Evolutionary conservation across 1,140 invertebrate species (phyloP).

Genomic region (Daktulosphaira vitifoliae): DNA sequence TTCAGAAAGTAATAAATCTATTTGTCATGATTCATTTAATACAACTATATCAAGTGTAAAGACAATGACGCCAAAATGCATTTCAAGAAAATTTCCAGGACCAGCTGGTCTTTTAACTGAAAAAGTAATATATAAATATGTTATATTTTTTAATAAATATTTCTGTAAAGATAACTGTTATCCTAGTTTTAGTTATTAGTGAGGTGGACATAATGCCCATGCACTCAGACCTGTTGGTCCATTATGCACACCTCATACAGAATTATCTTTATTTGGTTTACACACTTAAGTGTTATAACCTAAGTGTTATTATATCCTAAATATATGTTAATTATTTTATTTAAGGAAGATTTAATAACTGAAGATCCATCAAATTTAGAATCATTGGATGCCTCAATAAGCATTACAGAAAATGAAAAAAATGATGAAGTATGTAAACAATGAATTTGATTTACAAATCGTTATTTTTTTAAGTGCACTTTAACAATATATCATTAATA

Average conservation of each 20-base stretch:
- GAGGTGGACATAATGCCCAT: no score
- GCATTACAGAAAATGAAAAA: slow-evolving; percentile 1
- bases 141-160: no score
- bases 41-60: slow-evolving; percentile 16
- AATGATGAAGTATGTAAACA: neutral
- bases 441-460: neutral
- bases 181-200: no score
- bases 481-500: no score
- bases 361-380: slow-evolving; percentile 15
- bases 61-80: neutral
- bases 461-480: no score
- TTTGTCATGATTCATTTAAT: neutral
- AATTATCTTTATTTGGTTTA: no score
- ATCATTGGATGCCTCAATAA: slow-evolving; percentile 8
- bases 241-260: no score
- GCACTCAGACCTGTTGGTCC: no score
- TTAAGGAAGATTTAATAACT: neutral
- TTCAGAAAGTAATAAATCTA: slow-evolving; percentile 1
- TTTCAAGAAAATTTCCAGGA: slow-evolving; percentile 32
- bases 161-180: no score
- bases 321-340: no score
- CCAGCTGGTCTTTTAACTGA: slow-evolving; percentile 30
- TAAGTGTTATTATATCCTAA: no score
- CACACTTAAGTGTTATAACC: no score
- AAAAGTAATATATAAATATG: slow-evolving; percentile 7